Evolutionary conservation across 37 sponge, comb jelly and placozoan species (phyloP).

Genomic region (Axinella damicornis): DNA sequence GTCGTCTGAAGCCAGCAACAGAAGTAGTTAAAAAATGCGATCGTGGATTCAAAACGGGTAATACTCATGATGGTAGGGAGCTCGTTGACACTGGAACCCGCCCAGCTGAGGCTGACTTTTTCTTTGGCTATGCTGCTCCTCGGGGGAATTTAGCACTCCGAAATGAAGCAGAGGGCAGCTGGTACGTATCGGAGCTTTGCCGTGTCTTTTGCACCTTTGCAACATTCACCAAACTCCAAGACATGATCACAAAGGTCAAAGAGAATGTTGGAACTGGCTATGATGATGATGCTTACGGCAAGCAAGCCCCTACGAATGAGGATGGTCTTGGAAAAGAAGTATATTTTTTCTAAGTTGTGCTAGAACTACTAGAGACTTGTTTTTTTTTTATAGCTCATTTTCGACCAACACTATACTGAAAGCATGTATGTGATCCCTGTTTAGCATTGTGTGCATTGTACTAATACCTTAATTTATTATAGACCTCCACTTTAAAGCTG

Average conservation of each 20-base stretch:
- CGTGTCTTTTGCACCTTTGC: neutral
- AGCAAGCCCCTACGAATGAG: slow-evolving; percentile 9
- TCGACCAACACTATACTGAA: too few species aligned
- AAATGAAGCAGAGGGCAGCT: slow-evolving; percentile 45
- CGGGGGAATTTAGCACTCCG: slow-evolving; percentile 30
- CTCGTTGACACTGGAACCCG: slow-evolving; percentile 15
- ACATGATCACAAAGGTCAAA: slow-evolving; percentile 41
- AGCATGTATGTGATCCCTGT: too few species aligned
- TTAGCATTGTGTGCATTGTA: too few species aligned
- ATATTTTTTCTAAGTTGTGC: neutral
- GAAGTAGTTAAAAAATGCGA: too few species aligned
- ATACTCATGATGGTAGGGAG: too few species aligned
- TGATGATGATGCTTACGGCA: slow-evolving; percentile 6
- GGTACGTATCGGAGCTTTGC: slow-evolving; percentile 58
- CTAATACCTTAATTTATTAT: too few species aligned
- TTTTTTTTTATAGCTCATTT: too few species aligned
- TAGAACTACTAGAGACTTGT: too few species aligned
- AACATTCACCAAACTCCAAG: neutral
- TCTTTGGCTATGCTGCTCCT: slow-evolving; percentile 56
- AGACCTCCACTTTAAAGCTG: too few species aligned
- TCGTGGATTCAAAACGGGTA: too few species aligned
- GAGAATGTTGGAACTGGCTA: neutral
- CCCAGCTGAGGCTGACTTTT: slow-evolving; percentile 59
- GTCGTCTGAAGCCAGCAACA: too few species aligned
- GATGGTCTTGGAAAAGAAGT: slow-evolving; percentile 21